Percentiles rank a stretch among this genome's conserved stretches.
phyloP scores from a whole-genome alignment of 2,113 vertebrate species.

The Blennius ocellaris region DNA sequence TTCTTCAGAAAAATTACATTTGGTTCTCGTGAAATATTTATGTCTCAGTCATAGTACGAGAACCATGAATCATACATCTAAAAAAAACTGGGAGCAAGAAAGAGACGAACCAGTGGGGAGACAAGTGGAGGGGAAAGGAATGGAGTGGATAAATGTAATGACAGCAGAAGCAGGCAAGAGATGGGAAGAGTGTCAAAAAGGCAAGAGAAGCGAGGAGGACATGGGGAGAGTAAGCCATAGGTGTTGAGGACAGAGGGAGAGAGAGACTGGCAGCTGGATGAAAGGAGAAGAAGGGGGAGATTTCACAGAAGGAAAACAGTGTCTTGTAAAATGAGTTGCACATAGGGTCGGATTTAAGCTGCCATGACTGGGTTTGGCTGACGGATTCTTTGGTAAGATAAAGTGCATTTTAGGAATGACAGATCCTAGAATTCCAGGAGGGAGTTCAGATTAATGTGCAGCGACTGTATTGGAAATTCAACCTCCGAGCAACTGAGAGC shows the following conservation, averaged over 20 bases:
- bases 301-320: conserved; percentile 6
- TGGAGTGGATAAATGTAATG: conserved; percentile 40
- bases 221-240: not conserved
- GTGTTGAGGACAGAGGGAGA: not conserved
- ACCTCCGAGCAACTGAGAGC: not conserved
- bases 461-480: not conserved
- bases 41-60: conserved; percentile 56
- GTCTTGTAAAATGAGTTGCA: too few relatives aligned
- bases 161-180: conserved; percentile 7
- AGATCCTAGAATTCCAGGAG: not conserved
- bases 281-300: not conserved
- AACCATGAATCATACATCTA: conserved; percentile 75
- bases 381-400: too few relatives aligned
- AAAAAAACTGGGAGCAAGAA: conserved; percentile 21
- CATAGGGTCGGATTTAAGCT: not conserved
- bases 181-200: conserved; percentile 7
- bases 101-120: not conserved
- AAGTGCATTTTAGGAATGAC: not conserved
- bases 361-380: not conserved
- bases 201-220: not conserved
- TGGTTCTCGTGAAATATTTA: conserved; percentile 76
- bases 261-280: conserved; percentile 16
- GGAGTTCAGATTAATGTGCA: not conserved
- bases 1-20: conserved; percentile 59
- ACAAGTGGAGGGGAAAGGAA: conserved; percentile 9